A percentile compares a stretch with the other conserved stretches of the same genome.
phyloP scores from a whole-genome alignment of 2,888 invertebrate species.

The Ophioninae sp. region DNA sequence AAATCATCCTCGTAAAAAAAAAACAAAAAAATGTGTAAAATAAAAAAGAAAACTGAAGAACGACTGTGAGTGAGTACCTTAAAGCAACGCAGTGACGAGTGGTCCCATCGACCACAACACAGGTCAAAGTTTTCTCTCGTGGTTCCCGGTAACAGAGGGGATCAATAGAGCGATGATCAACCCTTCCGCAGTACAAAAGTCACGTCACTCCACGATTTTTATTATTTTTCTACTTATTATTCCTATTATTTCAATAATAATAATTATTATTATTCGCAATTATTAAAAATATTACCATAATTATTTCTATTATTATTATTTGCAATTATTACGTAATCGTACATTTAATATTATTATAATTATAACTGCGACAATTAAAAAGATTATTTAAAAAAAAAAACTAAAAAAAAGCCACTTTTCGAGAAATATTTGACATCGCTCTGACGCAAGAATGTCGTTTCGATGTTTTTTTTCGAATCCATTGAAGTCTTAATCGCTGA shows the following conservation, averaged over 20 bases:
- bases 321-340: too few relatives aligned
- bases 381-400: neutral
- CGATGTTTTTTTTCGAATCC: neutral
- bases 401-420: neutral
- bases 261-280: too few relatives aligned
- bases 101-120: constrained; percentile 32
- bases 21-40: neutral
- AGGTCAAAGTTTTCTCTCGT: constrained; percentile 33
- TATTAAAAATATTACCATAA: too few relatives aligned
- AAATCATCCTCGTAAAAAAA: neutral
- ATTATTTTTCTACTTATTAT: neutral
- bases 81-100: constrained; percentile 32
- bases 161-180: constrained; percentile 5
- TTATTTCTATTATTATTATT: too few relatives aligned
- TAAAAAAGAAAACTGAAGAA: neutral
- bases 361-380: too few relatives aligned
- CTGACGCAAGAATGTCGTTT: neutral
- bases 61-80: constrained; percentile 39
- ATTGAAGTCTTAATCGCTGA: neutral
- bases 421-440: neutral
- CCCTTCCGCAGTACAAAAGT: constrained; percentile 7
- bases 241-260: too few relatives aligned
- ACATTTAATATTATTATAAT: too few relatives aligned
- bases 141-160: constrained; percentile 12
- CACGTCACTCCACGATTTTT: constrained; percentile 30